phyloP scores from a whole-genome alignment of 2,797 vertebrate genomes.

The Xiphorhynchus erythropygius region DNA sequence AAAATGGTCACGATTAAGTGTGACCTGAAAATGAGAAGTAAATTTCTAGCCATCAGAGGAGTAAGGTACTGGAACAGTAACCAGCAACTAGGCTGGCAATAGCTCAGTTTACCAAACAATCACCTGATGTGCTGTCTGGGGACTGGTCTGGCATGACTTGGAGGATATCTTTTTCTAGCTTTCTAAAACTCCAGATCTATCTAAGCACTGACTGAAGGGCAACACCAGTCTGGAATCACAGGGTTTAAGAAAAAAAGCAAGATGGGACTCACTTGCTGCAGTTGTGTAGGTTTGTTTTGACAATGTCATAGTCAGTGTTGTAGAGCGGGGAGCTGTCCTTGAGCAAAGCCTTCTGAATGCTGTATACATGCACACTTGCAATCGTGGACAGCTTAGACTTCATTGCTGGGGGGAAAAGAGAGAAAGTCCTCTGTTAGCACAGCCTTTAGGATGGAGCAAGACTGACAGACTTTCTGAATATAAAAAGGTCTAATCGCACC shows the following conservation, averaged over 20 bases:
- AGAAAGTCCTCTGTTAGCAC: slow-evolving; percentile 46
- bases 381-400: slow-evolving; percentile 87
- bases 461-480: not conserved
- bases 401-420: slow-evolving; percentile 76
- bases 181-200: not conserved
- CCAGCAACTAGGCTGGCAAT: not conserved
- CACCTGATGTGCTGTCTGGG: not conserved
- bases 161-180: not conserved
- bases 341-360: slow-evolving; percentile 91
- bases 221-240: not conserved
- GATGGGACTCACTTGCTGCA: slow-evolving; percentile 85
- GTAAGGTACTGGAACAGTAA: not conserved
- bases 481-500: fast-evolving
- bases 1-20: not conserved
- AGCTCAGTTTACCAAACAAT: not conserved
- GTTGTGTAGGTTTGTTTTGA: slow-evolving; percentile 89
- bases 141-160: not conserved
- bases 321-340: slow-evolving; percentile 94
- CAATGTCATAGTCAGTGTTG: slow-evolving; percentile 91
- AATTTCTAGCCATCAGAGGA: not conserved
- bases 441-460: slow-evolving; percentile 4
- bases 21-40: not conserved
- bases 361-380: slow-evolving; percentile 93
- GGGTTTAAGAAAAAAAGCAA: not conserved
- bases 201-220: not conserved